These are phyloP conservation scores for Eulemur mongoz DNA, from an alignment of 2,797 vertebrate species.

Conservation along the genomic window DNA sequence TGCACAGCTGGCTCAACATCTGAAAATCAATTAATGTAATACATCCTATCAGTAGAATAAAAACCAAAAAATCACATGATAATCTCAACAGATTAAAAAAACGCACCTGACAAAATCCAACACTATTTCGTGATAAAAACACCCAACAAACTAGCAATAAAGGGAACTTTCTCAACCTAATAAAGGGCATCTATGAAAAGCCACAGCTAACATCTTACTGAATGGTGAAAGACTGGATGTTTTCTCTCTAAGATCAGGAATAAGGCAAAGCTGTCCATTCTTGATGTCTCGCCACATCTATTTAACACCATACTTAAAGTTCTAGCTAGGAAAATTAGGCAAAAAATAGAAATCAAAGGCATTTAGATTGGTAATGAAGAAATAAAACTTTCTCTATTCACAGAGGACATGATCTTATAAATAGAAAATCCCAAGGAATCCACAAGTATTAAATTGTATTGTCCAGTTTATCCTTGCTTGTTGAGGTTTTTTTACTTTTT, in stretches of 20 bases:
- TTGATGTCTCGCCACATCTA: neutral
- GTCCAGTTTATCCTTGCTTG: neutral
- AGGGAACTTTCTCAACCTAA: neutral
- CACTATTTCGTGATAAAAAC: neutral
- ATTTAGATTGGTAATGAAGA: too few relatives aligned
- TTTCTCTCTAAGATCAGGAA: neutral
- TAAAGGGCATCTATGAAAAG: neutral
- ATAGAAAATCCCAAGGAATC: neutral
- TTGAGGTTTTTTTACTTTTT: neutral
- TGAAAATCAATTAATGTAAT: neutral
- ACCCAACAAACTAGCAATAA: neutral
- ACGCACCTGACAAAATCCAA: neutral
- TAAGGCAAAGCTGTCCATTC: neutral
- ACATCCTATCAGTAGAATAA: neutral
- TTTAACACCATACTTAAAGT: neutral
- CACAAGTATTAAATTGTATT: neutral
- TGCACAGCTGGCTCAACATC: neutral
- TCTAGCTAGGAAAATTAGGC: neutral
- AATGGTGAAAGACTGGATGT: neutral
- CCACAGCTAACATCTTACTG: neutral
- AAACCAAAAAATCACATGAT: neutral
- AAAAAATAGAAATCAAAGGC: neutral
- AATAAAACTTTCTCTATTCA: too few relatives aligned
- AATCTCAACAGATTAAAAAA: neutral
- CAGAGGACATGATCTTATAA: neutral